Evolutionary conservation across 2,113 vertebrate species (phyloP), one percentile per base, ranked within the genome.

Genomic region (Anarhynchus alexandrinus): DNA sequence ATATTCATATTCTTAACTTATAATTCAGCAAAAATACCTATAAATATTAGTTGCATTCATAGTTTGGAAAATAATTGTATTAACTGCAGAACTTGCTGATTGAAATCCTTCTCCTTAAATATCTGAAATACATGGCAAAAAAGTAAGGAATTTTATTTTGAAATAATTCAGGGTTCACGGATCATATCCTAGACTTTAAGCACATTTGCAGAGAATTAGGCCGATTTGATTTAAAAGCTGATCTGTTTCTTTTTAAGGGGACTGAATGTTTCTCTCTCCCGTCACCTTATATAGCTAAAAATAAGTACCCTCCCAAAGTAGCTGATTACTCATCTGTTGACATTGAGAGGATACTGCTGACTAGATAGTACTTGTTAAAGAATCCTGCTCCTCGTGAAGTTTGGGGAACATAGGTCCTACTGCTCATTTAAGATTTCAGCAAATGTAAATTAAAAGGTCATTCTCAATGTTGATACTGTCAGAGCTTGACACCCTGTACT

Each of bases 271-370:
- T 66, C 43, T 90, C 10, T 85, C 58, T 84, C 20, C 42, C 1
- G 7, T 17, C 64, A 47, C 43, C 11, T 93, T 70, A 13, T 27
- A 55, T 29, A 91, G 81, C 91, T 97, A 96, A 97, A 96, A 95
- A 94, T 96, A 96, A 76, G 40, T 65, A 79, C 72, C 19, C 34
- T 94, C 81, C 54, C 30, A 69, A 94, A 95, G 93, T 72, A 94
- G 86, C 92, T 89, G 91, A 72, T 95, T 95, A 87, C 86, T 96
- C 83, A 95, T 94, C 88, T 96, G 69, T 79, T 95, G 91, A 89
- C 90, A 84, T 18, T 89, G 88, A 92, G 83, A 88, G 55, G 47
- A 40, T 92, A 84, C 21, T 65, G 57, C 34, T 94, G 88, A 71
- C 94, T 72, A 96, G 86, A 49, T 49, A 89, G 72, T 54, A 72